Evolutionary conservation across 1,140 invertebrate genomes (phyloP).

Genomic region (Bombus picipes): DNA sequence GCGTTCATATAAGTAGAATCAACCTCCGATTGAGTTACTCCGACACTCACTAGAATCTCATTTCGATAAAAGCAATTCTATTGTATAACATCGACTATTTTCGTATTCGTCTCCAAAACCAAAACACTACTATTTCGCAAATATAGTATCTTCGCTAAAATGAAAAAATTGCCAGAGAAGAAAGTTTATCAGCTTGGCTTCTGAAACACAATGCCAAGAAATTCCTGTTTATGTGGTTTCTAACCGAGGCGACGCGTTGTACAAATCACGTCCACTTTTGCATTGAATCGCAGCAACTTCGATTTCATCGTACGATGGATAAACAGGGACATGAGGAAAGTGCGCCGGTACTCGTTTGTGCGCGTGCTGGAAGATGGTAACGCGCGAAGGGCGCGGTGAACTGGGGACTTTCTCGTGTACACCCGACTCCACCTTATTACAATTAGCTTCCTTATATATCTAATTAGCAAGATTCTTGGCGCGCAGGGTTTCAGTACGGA

Average conservation of each 20-base stretch:
- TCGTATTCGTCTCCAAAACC: too few relatives aligned
- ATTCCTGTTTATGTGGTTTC: neutral
- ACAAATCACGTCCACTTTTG: slow-evolving; percentile 49
- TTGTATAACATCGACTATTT: too few relatives aligned
- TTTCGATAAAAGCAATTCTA: too few relatives aligned
- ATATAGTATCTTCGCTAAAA: neutral
- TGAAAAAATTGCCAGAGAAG: neutral
- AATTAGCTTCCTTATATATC: slow-evolving; percentile 80
- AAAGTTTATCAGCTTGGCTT: neutral
- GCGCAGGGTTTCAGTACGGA: slow-evolving; percentile 73
- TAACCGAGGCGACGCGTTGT: neutral
- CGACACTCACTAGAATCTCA: too few relatives aligned
- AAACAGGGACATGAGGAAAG: slow-evolving; percentile 42
- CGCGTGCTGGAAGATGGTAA: slow-evolving; percentile 40
- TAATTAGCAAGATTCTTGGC: slow-evolving; percentile 80
- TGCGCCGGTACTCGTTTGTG: slow-evolving; percentile 46
- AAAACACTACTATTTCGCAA: too few relatives aligned
- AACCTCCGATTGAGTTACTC: too few relatives aligned
- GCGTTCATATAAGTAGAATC: too few relatives aligned
- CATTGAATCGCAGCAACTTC: slow-evolving; percentile 41
- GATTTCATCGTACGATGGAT: slow-evolving; percentile 29
- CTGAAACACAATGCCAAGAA: neutral
- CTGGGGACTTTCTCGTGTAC: slow-evolving; percentile 65
- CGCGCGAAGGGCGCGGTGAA: slow-evolving; percentile 14
- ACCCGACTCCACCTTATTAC: slow-evolving; percentile 79